Percentiles rank a stretch among this genome's conserved stretches.
Conservation (phyloP, 2,797 vertebrate genomes). For the Triplophysa yarkandensis region DNA sequence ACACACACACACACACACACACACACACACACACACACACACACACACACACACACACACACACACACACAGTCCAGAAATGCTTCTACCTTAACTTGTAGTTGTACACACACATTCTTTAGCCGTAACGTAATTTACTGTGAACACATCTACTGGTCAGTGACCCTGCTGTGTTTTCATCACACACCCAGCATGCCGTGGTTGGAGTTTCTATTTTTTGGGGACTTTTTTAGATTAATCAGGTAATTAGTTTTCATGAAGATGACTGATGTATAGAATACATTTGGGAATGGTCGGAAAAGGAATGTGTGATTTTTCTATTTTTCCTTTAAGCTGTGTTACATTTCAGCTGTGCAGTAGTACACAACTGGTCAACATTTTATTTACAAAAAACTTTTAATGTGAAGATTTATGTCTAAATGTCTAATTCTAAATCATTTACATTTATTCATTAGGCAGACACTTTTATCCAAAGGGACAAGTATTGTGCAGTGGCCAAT, state of each 20-base stretch:
- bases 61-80: neutral
- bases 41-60: neutral
- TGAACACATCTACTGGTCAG: slow-evolving; percentile 7
- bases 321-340: neutral
- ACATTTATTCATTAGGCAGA: too few species aligned
- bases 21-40: neutral
- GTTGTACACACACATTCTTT: neutral
- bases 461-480: too few species aligned
- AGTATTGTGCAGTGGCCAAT: too few species aligned
- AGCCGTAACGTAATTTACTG: neutral
- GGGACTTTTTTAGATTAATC: neutral
- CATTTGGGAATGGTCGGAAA: neutral
- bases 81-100: neutral
- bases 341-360: neutral
- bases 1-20: neutral
- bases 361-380: too few species aligned
- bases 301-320: neutral
- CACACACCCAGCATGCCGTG: neutral
- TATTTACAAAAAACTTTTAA: too few species aligned
- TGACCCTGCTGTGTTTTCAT: slow-evolving; percentile 16
- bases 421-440: too few species aligned
- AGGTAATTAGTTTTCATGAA: neutral
- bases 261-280: neutral
- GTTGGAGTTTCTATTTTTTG: slow-evolving; percentile 13
- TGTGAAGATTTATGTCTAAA: too few species aligned